Base-by-base conservation (phyloP, 1,140 invertebrate species). In the Trichonephila clavata region DNA sequence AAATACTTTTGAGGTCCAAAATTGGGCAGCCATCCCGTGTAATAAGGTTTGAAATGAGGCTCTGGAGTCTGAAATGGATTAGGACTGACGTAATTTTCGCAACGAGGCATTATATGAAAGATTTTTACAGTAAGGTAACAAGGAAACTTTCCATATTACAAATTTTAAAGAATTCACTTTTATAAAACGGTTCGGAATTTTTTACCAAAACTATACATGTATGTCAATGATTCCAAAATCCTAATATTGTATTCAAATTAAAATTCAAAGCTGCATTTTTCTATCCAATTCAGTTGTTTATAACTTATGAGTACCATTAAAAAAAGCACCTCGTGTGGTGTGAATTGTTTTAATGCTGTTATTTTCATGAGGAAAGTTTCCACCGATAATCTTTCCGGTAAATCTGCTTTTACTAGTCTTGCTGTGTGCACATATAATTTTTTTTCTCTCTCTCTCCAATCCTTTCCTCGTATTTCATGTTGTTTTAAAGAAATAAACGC, bases 41-140 rank as follows among this genome's bases (percentile, higher is more conserved):
- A 91, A 10, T 24, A 59, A 3, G 90, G 90, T 32, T 91, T 91
- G 16, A 83, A 83, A 84, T 91, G 90, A 8, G 90, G 90, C 21
- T 83, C 77, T 63, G 90, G 90, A 6, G 90, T 81, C 1, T 20
- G 4, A 20, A 14, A 83, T 21, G 90, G 90, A 84, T 91, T 91
- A 13, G 57, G 80, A 65, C 24, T 91, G 1, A 84, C 21, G 24
- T 91, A 91, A 1, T 59, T 21, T 63, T 91, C 90, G 14, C 14
- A 32, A 18, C 77, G 24, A 8, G 90, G 90, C 90, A 91, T 91
- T 21, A n/a, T 83, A 39, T 39, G 4, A 14, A 27, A 14, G 71
- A 77, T 18, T 14, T 77, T 27, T 27, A 24, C 39, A 77, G 27
- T 32, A 77, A 63, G 16, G 16, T 63, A 63, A 63, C 3, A 63